These are phyloP conservation scores for Hafferia zeledoni DNA, from an alignment of 2,797 vertebrate species.

Conservation along the genomic window DNA sequence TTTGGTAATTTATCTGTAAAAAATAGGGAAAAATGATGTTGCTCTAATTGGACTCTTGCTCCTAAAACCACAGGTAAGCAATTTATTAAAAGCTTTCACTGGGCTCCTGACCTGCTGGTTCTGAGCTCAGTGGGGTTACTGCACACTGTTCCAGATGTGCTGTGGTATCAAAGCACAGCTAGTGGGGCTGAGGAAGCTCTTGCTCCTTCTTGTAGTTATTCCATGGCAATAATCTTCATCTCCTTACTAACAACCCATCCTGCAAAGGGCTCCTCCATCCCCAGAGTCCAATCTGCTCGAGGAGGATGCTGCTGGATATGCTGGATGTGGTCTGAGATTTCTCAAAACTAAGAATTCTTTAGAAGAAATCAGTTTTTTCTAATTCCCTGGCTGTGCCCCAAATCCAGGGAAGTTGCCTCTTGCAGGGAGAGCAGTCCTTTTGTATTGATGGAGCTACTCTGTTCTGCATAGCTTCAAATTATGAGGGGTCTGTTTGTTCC, in stretches of 20 bases:
- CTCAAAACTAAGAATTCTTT: slow-evolving; percentile 45
- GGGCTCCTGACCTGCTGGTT: slow-evolving; percentile 56
- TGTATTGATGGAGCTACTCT: background rate
- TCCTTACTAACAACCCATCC: background rate
- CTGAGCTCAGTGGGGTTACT: slow-evolving; percentile 52
- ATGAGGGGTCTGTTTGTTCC: background rate
- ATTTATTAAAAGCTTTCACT: slow-evolving; percentile 60
- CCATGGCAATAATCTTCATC: background rate
- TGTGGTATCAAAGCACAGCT: slow-evolving; percentile 51
- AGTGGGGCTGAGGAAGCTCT: background rate
- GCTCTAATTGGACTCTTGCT: slow-evolving; percentile 19
- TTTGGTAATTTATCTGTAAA: slow-evolving; percentile 4
- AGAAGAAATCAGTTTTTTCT: slow-evolving; percentile 19
- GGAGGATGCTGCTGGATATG: background rate
- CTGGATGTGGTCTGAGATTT: slow-evolving; percentile 12
- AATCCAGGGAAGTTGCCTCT: background rate
- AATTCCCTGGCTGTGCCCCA: slow-evolving; percentile 14
- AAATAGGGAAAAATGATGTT: slow-evolving; percentile 20
- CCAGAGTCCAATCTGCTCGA: background rate
- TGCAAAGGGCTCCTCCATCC: background rate
- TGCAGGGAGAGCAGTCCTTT: background rate
- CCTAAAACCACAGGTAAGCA: slow-evolving; percentile 58
- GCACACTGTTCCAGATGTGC: slow-evolving; percentile 51
- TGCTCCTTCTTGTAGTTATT: background rate
- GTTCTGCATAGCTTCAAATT: background rate